Percentiles rank a stretch among this genome's conserved stretches.
phyloP scores from a whole-genome alignment of 2,888 invertebrate species.

The Meta bourneti region DNA sequence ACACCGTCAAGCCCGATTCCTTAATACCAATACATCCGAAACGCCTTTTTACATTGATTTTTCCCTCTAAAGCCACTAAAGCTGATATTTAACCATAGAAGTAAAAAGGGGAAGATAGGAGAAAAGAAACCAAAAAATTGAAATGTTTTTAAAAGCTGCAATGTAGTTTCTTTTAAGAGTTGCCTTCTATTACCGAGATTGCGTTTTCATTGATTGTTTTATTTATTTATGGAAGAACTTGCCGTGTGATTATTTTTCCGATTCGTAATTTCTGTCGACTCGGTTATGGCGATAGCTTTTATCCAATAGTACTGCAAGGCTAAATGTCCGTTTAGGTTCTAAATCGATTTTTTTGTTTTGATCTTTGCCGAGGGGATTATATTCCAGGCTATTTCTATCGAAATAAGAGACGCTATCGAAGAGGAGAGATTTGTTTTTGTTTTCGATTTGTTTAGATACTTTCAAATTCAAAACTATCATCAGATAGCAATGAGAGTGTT shows the following conservation, averaged over 20 bases:
- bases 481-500: too few relatives aligned
- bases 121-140: conserved; percentile 24
- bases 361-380: background rate
- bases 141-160: conserved; percentile 62
- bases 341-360: conserved; percentile 7
- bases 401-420: background rate
- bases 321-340: conserved; percentile 13
- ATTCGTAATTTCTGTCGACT: conserved; percentile 27
- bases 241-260: conserved; percentile 45
- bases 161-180: conserved; percentile 20
- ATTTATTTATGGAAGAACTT: conserved; percentile 30
- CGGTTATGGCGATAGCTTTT: background rate
- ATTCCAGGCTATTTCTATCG: background rate
- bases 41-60: conserved; percentile 41
- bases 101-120: too few relatives aligned
- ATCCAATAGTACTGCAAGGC: background rate
- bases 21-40: conserved; percentile 61
- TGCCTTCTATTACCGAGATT: conserved; percentile 53
- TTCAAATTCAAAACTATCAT: too few relatives aligned
- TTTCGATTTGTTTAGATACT: background rate
- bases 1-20: conserved; percentile 46
- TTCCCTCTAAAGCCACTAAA: conserved; percentile 51
- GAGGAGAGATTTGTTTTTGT: background rate
- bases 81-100: conserved; percentile 46
- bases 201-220: conserved; percentile 58